These are phyloP conservation scores for Lutraria rhynchaena DNA, from an alignment of 1,140 invertebrate species.

Conservation along the genomic window DNA sequence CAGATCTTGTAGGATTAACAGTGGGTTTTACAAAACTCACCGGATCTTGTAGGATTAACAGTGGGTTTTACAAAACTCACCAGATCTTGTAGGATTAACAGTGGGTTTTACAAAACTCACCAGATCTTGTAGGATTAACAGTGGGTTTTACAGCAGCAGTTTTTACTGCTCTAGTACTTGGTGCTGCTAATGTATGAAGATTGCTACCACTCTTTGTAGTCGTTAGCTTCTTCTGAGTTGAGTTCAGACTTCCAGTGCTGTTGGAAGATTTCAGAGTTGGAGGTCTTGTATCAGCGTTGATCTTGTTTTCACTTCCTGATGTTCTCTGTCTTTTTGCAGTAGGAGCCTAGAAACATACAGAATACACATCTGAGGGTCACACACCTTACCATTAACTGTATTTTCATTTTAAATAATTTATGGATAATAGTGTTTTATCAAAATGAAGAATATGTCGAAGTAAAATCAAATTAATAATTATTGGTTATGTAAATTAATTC, in stretches of 20 bases:
- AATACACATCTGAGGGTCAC: neutral
- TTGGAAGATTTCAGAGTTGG: constrained; percentile 13
- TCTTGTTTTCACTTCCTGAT: constrained; percentile 28
- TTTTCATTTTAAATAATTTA: neutral
- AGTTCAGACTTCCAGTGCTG: constrained; percentile 36
- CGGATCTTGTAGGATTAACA: neutral
- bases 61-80: no score
- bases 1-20: neutral
- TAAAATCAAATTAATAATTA: neutral
- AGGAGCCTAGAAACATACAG: constrained; percentile 31
- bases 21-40: no score
- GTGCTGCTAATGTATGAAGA: neutral
- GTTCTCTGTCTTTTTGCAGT: constrained; percentile 38
- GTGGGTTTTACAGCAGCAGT: constrained; percentile 39
- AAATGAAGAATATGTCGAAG: neutral
- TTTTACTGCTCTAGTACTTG: neutral
- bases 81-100: neutral
- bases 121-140: constrained; percentile 13
- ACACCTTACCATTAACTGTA: neutral
- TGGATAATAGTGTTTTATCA: neutral
- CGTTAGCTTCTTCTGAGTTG: neutral
- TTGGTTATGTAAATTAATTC: no score
- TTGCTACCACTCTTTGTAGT: constrained; percentile 9
- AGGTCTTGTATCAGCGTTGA: neutral
- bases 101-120: constrained; percentile 13